Base-by-base conservation (phyloP, 2,797 vertebrate genomes). In the Sandelia bainsii region DNA sequence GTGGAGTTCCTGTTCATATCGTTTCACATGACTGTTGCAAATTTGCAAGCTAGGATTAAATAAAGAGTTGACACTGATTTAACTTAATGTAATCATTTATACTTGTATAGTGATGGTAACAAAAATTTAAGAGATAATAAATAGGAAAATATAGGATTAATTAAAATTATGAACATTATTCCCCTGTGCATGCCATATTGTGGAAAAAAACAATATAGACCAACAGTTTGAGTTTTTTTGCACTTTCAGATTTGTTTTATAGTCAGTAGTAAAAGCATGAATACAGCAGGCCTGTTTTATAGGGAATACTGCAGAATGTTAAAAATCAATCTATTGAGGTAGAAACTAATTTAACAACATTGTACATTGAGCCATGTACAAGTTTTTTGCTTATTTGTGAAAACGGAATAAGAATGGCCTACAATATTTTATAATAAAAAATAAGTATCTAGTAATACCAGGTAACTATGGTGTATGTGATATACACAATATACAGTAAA, bases 1-100 rank as follows among this genome's bases (percentile, higher is more conserved):
- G 68, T 34, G 40, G 17, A 50, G 16, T 79, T 73, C 19, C 69
- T 77, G 37, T 81, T 72, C 9, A 19, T 69, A 1, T 1, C 45
- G 0, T 48, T 76, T 59, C 23, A 34, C 20, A 7, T 53, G 51
- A 72, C 22, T 45, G 50, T 46, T 2, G 7, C 17, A 16, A 58
- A 42, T 75, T 53, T 62, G 50, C 56, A 64, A 67, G n/a, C 6
- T 22, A 2, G 13, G 32, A 16, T 29, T 64, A 34, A 45, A 72
- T 13, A 11, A 39, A 60, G 22, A 39, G 34, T 23, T 53, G 4
- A 5, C 11, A 13, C 46, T 14, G 39, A 50, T 12, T n/a, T 37
- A 23, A 61, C 5, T 25, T 44, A 3, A 23, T 37, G 32, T 45
- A 8, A 14, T 9, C 13, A 40, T 10, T 34, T n/a, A 45, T 19